Percentiles rank a stretch among this genome's conserved stretches.
phyloP scores from a whole-genome alignment of 2,113 vertebrate species.

The Brachypteracias leptosomus region DNA sequence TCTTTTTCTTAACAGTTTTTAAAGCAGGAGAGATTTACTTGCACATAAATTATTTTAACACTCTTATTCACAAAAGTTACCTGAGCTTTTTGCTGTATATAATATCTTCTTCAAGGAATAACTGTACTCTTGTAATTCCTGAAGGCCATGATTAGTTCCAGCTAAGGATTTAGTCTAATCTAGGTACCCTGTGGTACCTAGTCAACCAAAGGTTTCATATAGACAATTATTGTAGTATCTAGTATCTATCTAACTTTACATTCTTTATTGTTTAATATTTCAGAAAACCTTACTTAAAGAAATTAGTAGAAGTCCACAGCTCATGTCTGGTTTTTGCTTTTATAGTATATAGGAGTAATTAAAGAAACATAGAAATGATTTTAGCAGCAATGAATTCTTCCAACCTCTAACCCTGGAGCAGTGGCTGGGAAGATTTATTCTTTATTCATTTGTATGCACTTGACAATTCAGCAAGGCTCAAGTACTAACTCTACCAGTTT shows the following conservation, averaged over 20 bases:
- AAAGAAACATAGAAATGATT: not conserved
- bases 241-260: not conserved
- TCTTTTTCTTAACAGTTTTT: not conserved
- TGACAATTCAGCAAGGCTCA: constrained; percentile 1
- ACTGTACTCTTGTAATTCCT: not conserved
- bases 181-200: not conserved
- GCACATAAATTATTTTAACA: not conserved
- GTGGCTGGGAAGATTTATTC: not conserved
- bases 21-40: not conserved
- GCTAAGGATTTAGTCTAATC: not conserved
- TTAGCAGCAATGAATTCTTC: not conserved
- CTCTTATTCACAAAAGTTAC: not conserved
- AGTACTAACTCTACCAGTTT: constrained; percentile 15
- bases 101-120: not conserved
- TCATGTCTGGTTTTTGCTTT: not conserved
- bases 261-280: not conserved
- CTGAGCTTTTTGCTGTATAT: not conserved
- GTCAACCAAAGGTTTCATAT: not conserved
- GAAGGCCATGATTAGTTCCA: constrained; percentile 31
- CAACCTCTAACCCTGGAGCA: not conserved
- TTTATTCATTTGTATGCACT: constrained; percentile 43
- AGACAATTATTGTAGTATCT: not conserved
- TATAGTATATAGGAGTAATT: not conserved
- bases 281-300: not conserved
- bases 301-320: not conserved